Evolutionary conservation across 1,140 invertebrate genomes (phyloP).

Genomic region (Centruroides sculpturatus): DNA sequence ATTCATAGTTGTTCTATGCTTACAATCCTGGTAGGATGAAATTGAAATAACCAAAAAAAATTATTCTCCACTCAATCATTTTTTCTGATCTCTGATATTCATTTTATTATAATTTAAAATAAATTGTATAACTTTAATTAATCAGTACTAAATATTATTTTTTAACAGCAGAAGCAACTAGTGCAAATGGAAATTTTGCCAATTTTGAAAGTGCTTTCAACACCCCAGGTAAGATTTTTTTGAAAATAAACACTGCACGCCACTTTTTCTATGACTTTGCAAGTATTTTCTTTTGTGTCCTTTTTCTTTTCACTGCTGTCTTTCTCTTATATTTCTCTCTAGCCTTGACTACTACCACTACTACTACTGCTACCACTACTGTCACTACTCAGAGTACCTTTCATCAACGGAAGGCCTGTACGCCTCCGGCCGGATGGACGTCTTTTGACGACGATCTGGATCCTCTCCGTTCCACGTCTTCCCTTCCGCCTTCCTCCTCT

Average conservation of each 20-base stretch:
- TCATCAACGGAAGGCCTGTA: neutral
- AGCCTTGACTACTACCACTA: neutral
- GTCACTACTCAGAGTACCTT: neutral
- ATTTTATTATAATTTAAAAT: no score
- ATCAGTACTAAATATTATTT: no score
- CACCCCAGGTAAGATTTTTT: conserved; percentile 4
- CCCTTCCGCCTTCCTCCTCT: conserved; percentile 10
- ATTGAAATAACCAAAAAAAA: no score
- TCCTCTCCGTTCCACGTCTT: conserved; percentile 13
- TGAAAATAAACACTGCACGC: no score
- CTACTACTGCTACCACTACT: neutral
- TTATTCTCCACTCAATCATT: no score
- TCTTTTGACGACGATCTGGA: conserved; percentile 17
- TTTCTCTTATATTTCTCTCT: neutral
- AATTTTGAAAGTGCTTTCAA: conserved; percentile 23
- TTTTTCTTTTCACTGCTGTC: neutral
- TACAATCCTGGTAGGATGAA: no score
- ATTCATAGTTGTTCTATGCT: no score
- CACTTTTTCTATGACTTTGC: no score
- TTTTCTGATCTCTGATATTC: no score
- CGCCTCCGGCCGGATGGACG: conserved; percentile 15
- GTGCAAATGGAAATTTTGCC: conserved; percentile 24
- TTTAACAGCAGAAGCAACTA: conserved; percentile 11
- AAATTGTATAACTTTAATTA: no score
- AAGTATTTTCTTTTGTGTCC: no score